Percentiles rank a stretch among this genome's conserved stretches.
Conservation (phyloP, 2,797 vertebrate genomes). For the Gymnothorax reevesii region DNA sequence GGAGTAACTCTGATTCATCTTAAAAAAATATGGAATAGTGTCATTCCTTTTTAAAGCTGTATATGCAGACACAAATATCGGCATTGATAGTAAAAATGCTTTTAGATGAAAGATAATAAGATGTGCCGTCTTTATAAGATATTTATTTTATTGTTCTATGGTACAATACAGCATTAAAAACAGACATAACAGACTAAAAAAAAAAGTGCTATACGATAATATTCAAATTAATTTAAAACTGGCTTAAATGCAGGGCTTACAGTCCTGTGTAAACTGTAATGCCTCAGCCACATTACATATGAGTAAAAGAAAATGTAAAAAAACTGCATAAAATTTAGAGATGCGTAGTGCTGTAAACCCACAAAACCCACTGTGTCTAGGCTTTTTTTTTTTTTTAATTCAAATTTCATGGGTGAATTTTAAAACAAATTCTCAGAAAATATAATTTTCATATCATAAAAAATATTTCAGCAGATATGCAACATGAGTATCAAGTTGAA, state of each 20-base stretch:
- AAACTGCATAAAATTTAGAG: too few species aligned
- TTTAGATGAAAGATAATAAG: too few species aligned
- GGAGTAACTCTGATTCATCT: too few species aligned
- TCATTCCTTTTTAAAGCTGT: too few species aligned
- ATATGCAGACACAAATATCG: too few species aligned
- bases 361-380: background rate
- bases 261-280: background rate
- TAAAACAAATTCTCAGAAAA: background rate
- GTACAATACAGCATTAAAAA: background rate
- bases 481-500: slow-evolving; percentile 45
- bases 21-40: too few species aligned
- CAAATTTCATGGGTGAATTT: background rate
- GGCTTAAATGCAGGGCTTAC: background rate
- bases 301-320: background rate
- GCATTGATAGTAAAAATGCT: too few species aligned
- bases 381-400: background rate
- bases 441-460: background rate
- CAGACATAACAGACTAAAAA: background rate
- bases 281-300: background rate
- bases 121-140: background rate
- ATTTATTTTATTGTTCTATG: background rate
- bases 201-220: background rate
- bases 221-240: background rate
- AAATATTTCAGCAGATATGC: background rate
- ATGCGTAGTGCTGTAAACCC: background rate